phyloP scores from a whole-genome alignment of 64 coral and sea anemone species.

The Trachythela sp. region DNA sequence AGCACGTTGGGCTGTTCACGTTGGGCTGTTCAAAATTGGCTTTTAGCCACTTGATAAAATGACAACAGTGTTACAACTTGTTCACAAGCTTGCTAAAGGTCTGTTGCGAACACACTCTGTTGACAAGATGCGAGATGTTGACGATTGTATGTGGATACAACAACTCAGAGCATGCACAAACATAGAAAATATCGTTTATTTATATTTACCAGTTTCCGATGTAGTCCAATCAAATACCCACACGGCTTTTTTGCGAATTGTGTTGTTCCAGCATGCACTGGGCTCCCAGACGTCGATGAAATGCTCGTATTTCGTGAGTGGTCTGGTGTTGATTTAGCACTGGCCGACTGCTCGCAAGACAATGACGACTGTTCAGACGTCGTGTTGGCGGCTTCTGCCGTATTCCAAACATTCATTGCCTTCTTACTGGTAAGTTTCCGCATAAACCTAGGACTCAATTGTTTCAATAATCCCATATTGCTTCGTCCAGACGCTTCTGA shows the following conservation, averaged over 20 bases:
- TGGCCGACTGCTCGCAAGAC: not conserved
- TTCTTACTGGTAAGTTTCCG: not conserved
- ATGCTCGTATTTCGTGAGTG: constrained; percentile 59
- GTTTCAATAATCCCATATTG: not conserved
- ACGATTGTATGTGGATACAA: too few relatives aligned
- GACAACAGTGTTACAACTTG: too few relatives aligned
- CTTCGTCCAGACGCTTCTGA: not conserved
- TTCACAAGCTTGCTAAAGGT: too few relatives aligned
- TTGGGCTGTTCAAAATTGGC: too few relatives aligned
- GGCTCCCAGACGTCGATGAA: constrained; percentile 45
- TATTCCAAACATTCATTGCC: not conserved
- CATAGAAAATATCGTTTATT: not conserved
- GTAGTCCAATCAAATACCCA: constrained; percentile 89
- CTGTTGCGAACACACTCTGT: too few relatives aligned
- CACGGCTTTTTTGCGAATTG: constrained; percentile 34
- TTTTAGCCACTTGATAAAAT: too few relatives aligned
- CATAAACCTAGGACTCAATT: not conserved
- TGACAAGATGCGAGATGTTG: too few relatives aligned
- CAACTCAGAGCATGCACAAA: not conserved
- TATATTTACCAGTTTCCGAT: constrained; percentile 81
- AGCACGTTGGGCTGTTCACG: too few relatives aligned
- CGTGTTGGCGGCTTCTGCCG: not conserved
- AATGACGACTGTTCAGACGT: not conserved
- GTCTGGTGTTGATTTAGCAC: not conserved
- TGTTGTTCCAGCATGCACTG: constrained; percentile 51